Base-by-base conservation (phyloP, 2,113 vertebrate genomes). In the Dermatemys mawii region DNA sequence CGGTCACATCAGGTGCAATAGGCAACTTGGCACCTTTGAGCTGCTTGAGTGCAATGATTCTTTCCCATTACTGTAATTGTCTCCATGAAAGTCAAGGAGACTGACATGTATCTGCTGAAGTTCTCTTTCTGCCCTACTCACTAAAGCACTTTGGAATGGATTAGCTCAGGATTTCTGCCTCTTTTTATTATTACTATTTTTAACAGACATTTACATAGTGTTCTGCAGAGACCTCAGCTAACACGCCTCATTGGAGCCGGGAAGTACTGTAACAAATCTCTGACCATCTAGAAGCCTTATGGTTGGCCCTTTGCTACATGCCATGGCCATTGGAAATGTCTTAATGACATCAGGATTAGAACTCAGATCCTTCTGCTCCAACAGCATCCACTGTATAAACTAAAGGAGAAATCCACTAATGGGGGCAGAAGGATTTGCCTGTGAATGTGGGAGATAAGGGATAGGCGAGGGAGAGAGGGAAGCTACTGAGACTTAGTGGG, bases 261-360 rank as follows among this genome's bases (percentile, higher is more conserved):
- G 32, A 8, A 57, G 11, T n/a, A 78, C 84, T 90, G 50, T 16
- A 7, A 2, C 22, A 87, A 83, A 48, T 50, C 27, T 1, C n/a
- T 60, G 17, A 19, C 8, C 46, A 9, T n/a, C 9, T 17, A 79
- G 60, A 89, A 90, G 87, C 1, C 2, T 54, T 49, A 1, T 1
- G 81, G 41, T 13, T 83, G 7, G 1, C 27, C 49, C 11, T 86
- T 73, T 95, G 6, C 13, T 44, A 35, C 29, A 79, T 82, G 13
- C 2, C 11, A 24, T 29, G 17, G 38, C 1, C 2, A 35, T 81
- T 75, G 0, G 0, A 75, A 67, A 41, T 50, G 0, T 0, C 2
- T 78, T 16, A 24, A 78, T 6, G 78, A 13, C 21, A 94, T 3
- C 2, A 75, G 63, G 70, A 22, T 41, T 8, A 89, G 21, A 70